Evolutionary conservation across 2,113 vertebrate species (phyloP).

Genomic region (Spea bombifrons): DNA sequence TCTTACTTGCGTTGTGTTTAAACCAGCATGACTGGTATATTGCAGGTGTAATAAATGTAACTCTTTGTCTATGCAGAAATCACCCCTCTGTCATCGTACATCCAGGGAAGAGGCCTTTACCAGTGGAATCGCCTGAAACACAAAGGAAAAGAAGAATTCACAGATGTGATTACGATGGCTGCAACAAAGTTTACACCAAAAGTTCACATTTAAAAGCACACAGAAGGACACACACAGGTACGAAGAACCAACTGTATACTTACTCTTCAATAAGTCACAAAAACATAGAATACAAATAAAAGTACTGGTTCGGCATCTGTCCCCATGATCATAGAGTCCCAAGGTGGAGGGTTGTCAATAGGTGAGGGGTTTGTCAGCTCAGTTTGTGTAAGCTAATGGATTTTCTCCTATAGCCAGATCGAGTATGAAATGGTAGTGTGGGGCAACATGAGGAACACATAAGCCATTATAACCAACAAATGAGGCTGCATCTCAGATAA

Average conservation of each 20-base stretch:
- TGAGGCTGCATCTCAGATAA: too few relatives aligned
- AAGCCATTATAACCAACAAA: too few relatives aligned
- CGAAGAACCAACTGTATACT: neutral
- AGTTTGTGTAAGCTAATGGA: too few relatives aligned
- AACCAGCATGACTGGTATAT: neutral
- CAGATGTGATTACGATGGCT: slow-evolving; percentile 89
- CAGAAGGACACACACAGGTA: slow-evolving; percentile 95
- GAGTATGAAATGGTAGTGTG: too few relatives aligned
- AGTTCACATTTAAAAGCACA: slow-evolving; percentile 97
- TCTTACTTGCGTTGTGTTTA: neutral
- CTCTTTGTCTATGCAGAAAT: slow-evolving; percentile 62
- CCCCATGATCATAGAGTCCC: too few relatives aligned
- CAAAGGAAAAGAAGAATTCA: slow-evolving; percentile 91
- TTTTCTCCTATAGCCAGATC: too few relatives aligned
- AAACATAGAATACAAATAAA: too few relatives aligned
- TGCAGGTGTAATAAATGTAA: slow-evolving; percentile 5
- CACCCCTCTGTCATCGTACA: slow-evolving; percentile 92
- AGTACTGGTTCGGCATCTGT: too few relatives aligned
- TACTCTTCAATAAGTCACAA: too few relatives aligned
- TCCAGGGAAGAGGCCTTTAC: slow-evolving; percentile 79
- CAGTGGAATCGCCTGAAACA: slow-evolving; percentile 87
- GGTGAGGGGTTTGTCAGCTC: too few relatives aligned
- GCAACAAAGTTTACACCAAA: slow-evolving; percentile 98
- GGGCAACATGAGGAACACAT: too few relatives aligned
- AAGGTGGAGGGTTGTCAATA: too few relatives aligned